Evolutionary conservation across 1,140 invertebrate genomes (phyloP).

Genomic region (Pseudoatta argentina): DNA sequence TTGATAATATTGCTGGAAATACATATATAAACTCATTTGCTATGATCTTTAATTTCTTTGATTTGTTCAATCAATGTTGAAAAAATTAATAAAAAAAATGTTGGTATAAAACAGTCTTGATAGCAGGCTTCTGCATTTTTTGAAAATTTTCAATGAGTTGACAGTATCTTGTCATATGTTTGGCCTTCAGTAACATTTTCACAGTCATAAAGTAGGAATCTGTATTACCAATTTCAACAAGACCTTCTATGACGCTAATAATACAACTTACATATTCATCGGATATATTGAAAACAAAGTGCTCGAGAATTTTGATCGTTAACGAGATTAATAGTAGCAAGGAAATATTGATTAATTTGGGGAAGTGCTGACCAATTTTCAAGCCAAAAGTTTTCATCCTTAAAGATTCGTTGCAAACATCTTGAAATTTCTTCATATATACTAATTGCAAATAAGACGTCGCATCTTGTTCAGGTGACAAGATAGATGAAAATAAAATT

Average conservation of each 20-base stretch:
- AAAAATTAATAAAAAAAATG: neutral
- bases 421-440: conserved; percentile 1
- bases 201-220: conserved; percentile 61
- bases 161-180: conserved; percentile 22
- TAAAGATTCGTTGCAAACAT: neutral
- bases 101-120: conserved; percentile 30
- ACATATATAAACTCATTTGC: neutral
- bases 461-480: conserved; percentile 61
- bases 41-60: neutral
- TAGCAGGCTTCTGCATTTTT: conserved; percentile 51
- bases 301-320: neutral
- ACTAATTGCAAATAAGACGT: conserved; percentile 62
- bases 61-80: neutral
- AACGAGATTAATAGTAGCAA: conserved; percentile 3
- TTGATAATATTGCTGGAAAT: too few relatives aligned
- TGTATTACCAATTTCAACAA: conserved; percentile 24
- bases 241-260: conserved; percentile 51
- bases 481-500: conserved; percentile 22
- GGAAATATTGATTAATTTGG: conserved; percentile 51
- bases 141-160: conserved; percentile 59
- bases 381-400: conserved; percentile 9
- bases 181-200: neutral
- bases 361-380: conserved; percentile 36
- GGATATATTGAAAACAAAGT: neutral
- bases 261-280: too few relatives aligned